These are phyloP conservation scores for Bujurquina vittata DNA, from an alignment of 2,113 vertebrate genomes.

Conservation along the genomic window DNA sequence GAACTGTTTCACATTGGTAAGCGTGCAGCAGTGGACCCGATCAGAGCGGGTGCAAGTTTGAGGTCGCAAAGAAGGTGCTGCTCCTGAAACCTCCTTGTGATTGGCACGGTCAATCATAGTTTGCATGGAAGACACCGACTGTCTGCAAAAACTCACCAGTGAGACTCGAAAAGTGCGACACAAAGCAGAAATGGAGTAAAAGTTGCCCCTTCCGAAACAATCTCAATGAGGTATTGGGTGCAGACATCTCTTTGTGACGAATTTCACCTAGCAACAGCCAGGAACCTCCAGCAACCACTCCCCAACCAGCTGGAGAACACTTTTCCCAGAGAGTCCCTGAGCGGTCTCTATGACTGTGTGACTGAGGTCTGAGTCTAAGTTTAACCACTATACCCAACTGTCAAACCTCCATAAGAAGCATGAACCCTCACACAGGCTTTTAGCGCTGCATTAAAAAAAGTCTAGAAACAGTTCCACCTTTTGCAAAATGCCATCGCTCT, in stretches of 20 bases:
- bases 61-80: neutral
- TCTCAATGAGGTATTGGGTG: neutral
- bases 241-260: neutral
- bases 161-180: too few relatives aligned
- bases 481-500: too few relatives aligned
- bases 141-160: too few relatives aligned
- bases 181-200: neutral
- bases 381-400: neutral
- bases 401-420: neutral
- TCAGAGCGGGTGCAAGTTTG: neutral
- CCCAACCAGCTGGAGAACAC: fast-evolving
- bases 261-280: neutral
- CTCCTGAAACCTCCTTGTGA: neutral
- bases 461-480: neutral
- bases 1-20: neutral
- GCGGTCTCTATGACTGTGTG: neutral
- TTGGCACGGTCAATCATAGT: too few relatives aligned
- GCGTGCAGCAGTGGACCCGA: neutral
- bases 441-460: neutral
- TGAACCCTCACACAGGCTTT: neutral
- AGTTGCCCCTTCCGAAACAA: too few relatives aligned
- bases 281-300: neutral
- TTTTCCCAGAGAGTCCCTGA: neutral
- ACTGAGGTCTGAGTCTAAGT: neutral
- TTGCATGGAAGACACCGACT: neutral